Percentiles rank a stretch among this genome's conserved stretches.
These are phyloP conservation scores for Labrus mixtus DNA, from an alignment of 2,113 vertebrate genomes.

Conservation along the genomic window DNA sequence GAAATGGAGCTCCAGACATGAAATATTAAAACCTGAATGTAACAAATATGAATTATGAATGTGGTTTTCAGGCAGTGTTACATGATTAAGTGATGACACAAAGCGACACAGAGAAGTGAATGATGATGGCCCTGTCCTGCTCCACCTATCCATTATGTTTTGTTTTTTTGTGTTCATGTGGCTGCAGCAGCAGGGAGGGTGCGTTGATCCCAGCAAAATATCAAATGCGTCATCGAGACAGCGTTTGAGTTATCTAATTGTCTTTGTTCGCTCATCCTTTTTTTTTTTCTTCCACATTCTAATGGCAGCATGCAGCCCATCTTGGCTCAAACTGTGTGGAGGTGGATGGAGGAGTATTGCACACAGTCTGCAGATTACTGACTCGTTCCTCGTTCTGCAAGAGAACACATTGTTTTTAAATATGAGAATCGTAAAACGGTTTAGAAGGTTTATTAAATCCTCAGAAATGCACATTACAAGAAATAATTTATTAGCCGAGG, in stretches of 20 bases:
- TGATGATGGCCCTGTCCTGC: neutral
- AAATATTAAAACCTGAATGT: constrained; percentile 41
- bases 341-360: constrained; percentile 5
- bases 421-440: no score
- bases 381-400: constrained; percentile 1
- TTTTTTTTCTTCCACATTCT: neutral
- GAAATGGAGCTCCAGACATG: constrained; percentile 17
- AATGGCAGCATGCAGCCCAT: constrained; percentile 3
- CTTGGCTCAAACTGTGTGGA: constrained; percentile 9
- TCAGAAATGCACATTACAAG: no score
- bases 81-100: constrained; percentile 32
- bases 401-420: neutral
- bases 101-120: constrained; percentile 30
- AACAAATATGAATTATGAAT: constrained; percentile 51
- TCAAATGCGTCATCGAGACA: constrained; percentile 16
- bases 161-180: constrained; percentile 7
- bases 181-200: neutral
- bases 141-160: constrained; percentile 8
- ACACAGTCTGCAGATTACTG: constrained; percentile 13
- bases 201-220: constrained; percentile 27
- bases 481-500: no score
- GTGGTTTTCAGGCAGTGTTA: constrained; percentile 20
- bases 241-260: constrained; percentile 22
- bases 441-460: no score
- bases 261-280: constrained; percentile 23